Evolutionary conservation across 2,797 vertebrate species (phyloP).

Genomic region (Toxotes lorentzi): DNA sequence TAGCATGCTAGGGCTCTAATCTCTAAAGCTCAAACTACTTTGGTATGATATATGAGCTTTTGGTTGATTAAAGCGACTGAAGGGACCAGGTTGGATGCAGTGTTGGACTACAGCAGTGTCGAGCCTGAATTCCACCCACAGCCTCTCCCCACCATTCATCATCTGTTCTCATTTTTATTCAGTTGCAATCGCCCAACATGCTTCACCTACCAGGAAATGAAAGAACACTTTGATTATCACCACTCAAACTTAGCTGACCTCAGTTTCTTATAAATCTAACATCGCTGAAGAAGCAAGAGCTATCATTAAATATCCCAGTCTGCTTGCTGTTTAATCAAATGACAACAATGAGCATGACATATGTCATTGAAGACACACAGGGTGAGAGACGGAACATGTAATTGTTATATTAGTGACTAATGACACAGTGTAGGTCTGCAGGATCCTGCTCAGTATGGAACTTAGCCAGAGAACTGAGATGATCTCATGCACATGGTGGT

Average conservation of each 20-base stretch:
- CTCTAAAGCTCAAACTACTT: too few relatives aligned
- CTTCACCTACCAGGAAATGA: neutral
- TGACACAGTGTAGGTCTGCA: conserved; percentile 3
- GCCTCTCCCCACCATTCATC: too few relatives aligned
- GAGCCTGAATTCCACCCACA: too few relatives aligned
- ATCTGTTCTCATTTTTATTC: too few relatives aligned
- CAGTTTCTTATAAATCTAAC: neutral
- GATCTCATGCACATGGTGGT: neutral
- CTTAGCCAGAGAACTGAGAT: neutral
- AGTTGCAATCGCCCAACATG: neutral
- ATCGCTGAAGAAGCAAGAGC: neutral
- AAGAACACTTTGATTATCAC: neutral
- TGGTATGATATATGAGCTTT: too few relatives aligned
- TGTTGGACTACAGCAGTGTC: too few relatives aligned
- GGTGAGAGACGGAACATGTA: neutral
- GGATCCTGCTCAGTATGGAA: neutral
- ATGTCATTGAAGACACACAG: neutral
- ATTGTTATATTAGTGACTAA: conserved; percentile 1
- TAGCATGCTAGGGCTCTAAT: too few relatives aligned
- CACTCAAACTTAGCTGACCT: neutral
- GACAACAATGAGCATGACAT: neutral
- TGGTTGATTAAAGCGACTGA: too few relatives aligned
- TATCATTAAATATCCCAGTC: neutral
- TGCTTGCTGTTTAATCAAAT: neutral
- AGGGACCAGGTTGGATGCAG: too few relatives aligned